Percentiles rank a stretch among this genome's conserved stretches.
Conservation (phyloP, 2,888 invertebrate genomes). For the Theretra japonica region DNA sequence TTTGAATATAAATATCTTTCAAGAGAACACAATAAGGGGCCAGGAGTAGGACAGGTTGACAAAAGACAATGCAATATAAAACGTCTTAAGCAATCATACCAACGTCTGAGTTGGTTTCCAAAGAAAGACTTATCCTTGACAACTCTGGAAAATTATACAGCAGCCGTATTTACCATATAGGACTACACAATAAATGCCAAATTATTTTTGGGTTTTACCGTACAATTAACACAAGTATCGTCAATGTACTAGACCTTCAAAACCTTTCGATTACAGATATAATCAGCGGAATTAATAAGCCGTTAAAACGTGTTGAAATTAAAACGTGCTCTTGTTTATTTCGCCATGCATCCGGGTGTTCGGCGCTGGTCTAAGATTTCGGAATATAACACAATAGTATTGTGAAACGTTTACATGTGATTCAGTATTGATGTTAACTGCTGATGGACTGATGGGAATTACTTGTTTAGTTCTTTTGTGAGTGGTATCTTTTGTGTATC, state of each 20-base stretch:
- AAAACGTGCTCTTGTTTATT: conserved; percentile 8
- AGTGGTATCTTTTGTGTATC: neutral
- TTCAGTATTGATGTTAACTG: conserved; percentile 6
- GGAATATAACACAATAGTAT: conserved; percentile 15
- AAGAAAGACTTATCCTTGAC: too few relatives aligned
- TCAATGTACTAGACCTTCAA: conserved; percentile 3
- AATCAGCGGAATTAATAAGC: neutral
- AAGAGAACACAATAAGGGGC: too few relatives aligned
- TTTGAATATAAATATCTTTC: too few relatives aligned
- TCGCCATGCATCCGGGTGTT: conserved; percentile 9
- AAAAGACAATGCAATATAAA: too few relatives aligned
- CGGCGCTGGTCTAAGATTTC: conserved; percentile 7
- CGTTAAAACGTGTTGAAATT: conserved; percentile 20
- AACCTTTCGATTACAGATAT: neutral
- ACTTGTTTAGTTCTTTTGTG: neutral
- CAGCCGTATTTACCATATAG: too few relatives aligned
- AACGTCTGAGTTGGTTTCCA: too few relatives aligned
- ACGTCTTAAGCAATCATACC: too few relatives aligned
- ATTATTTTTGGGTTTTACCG: neutral
- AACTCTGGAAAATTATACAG: too few relatives aligned
- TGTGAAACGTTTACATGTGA: conserved; percentile 17
- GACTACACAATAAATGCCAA: neutral
- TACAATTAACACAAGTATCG: neutral
- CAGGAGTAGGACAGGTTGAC: too few relatives aligned
- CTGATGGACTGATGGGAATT: conserved; percentile 2